Evolutionary conservation across 1,140 invertebrate species (phyloP).

Genomic region (Eurosta solidaginis): DNA sequence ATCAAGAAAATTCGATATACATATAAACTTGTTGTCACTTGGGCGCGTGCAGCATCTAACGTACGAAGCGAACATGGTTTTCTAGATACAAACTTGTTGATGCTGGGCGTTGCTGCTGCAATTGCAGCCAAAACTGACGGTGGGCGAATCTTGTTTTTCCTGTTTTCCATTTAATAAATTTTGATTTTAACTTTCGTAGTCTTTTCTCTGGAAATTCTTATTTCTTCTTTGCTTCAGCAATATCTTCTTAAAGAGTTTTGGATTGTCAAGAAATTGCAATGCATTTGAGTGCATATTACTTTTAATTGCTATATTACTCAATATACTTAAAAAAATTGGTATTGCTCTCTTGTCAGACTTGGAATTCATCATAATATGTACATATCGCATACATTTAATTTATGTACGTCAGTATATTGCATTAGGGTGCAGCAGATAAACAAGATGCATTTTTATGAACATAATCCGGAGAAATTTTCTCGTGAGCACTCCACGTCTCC

Average conservation of each 20-base stretch:
- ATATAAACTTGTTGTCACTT: background rate
- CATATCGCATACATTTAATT: too few species aligned
- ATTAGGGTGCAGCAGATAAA: too few species aligned
- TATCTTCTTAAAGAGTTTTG: background rate
- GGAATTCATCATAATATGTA: background rate
- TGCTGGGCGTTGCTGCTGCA: too few species aligned
- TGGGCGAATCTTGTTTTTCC: conserved; percentile 13
- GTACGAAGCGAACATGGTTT: background rate
- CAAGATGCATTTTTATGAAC: too few species aligned
- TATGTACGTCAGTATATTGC: too few species aligned
- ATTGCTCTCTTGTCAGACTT: background rate
- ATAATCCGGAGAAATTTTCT: too few species aligned
- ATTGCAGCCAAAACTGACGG: background rate
- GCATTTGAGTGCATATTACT: background rate
- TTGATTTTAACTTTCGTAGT: background rate
- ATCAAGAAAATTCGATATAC: background rate
- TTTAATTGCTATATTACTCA: background rate
- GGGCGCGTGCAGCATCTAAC: background rate
- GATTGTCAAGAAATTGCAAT: background rate
- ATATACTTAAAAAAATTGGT: background rate
- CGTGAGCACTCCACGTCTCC: too few species aligned
- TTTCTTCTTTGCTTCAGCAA: background rate
- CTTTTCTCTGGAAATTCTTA: background rate
- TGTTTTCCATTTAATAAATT: background rate
- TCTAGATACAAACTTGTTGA: too few species aligned